phyloP scores from a whole-genome alignment of 2,113 vertebrate species.

The Dipodomys merriami region DNA sequence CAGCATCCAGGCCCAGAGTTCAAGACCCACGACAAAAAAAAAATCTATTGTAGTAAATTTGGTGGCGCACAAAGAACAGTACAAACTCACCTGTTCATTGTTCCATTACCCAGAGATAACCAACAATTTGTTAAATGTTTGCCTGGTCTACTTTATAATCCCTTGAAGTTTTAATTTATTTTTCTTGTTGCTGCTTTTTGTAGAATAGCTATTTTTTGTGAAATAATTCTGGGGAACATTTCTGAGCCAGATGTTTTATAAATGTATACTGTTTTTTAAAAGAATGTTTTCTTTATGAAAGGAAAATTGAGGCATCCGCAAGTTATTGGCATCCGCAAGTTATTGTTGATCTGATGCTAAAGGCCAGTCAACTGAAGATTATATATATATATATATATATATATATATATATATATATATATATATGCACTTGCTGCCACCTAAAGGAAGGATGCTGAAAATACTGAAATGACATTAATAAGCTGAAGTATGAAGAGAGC shows the following conservation, averaged over 20 bases:
- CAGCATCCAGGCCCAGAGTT: no score
- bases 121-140: background rate
- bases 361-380: background rate
- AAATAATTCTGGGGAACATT: background rate
- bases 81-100: background rate
- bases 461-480: background rate
- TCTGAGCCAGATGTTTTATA: background rate
- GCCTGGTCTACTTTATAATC: background rate
- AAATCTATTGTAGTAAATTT: background rate
- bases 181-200: background rate
- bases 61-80: background rate
- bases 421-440: conserved; percentile 8
- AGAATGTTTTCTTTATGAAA: background rate
- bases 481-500: background rate
- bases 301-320: conserved; percentile 1
- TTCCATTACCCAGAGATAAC: background rate
- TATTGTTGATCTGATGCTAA: background rate
- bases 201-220: background rate
- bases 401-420: no score
- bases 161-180: background rate
- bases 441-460: conserved; percentile 51
- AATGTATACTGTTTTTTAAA: background rate
- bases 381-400: no score
- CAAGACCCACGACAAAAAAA: no score
- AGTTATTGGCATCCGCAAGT: no score